Conservation (phyloP, 2,113 vertebrate species). For the Pleuronectes platessa region DNA sequence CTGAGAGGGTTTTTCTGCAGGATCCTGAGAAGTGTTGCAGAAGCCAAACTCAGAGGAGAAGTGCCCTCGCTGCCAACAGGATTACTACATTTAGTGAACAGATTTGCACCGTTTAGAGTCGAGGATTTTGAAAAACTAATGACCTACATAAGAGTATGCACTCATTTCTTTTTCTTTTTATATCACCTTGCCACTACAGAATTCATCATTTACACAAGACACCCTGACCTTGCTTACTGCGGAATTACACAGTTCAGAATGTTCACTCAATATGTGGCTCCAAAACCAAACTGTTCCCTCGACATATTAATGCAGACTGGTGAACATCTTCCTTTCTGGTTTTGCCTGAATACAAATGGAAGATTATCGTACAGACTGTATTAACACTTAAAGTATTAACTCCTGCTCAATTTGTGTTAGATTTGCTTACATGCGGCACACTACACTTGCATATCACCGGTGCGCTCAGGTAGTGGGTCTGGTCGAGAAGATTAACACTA, state of each 20-base stretch:
- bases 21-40: slow-evolving; percentile 44
- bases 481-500: too few relatives aligned
- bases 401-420: background rate
- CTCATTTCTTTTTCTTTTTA: background rate
- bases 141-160: slow-evolving; percentile 55
- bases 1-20: slow-evolving; percentile 42
- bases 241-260: background rate
- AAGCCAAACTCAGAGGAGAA: slow-evolving; percentile 56
- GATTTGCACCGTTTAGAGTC: slow-evolving; percentile 58
- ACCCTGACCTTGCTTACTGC: background rate
- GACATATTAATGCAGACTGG: background rate
- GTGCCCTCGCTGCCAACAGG: slow-evolving; percentile 58
- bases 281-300: background rate
- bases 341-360: background rate
- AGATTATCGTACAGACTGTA: background rate
- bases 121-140: slow-evolving; percentile 64
- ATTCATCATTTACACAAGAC: background rate
- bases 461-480: too few relatives aligned
- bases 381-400: background rate
- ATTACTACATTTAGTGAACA: slow-evolving; percentile 70
- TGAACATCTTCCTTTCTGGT: background rate
- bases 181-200: background rate
- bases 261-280: background rate
- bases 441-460: background rate
- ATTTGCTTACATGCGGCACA: background rate